Percentiles rank a stretch among this genome's conserved stretches.
phyloP scores from a whole-genome alignment of 53 echinoderm and acorn worm species.

The Echinarachnius parma region DNA sequence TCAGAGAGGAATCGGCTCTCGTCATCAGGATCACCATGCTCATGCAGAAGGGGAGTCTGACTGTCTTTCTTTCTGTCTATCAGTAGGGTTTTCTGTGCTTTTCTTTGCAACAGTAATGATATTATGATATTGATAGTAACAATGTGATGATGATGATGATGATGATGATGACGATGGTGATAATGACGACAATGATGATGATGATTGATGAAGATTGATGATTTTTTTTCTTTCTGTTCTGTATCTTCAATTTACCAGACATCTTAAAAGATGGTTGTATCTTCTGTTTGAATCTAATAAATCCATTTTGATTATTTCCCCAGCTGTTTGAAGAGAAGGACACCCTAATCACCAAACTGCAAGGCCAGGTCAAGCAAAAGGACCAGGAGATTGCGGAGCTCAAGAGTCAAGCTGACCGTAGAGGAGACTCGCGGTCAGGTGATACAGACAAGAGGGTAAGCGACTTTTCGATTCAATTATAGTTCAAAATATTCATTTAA shows the following conservation, averaged over 20 bases:
- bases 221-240: too few relatives aligned
- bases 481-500: background rate
- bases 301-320: background rate
- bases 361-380: slow-evolving; percentile 70
- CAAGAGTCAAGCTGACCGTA: slow-evolving; percentile 69
- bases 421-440: slow-evolving; percentile 63
- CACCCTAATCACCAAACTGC: slow-evolving; percentile 63
- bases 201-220: too few relatives aligned
- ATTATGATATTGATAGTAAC: too few relatives aligned
- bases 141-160: background rate
- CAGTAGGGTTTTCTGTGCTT: too few relatives aligned
- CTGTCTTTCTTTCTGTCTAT: too few relatives aligned
- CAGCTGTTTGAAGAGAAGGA: slow-evolving; percentile 87
- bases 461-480: background rate
- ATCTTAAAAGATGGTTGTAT: too few relatives aligned
- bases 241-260: too few relatives aligned
- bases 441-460: slow-evolving; percentile 95
- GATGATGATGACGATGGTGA: background rate
- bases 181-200: background rate
- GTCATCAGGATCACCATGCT: too few relatives aligned
- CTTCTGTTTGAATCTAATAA: too few relatives aligned
- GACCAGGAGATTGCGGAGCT: slow-evolving; percentile 81
- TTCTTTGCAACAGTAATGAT: too few relatives aligned
- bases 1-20: too few relatives aligned
- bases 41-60: too few relatives aligned